A percentile compares a stretch with the other conserved stretches of the same genome.
These are phyloP conservation scores for Drosophila longiperda DNA, from an alignment of 2,888 invertebrate species.

Conservation along the genomic window DNA sequence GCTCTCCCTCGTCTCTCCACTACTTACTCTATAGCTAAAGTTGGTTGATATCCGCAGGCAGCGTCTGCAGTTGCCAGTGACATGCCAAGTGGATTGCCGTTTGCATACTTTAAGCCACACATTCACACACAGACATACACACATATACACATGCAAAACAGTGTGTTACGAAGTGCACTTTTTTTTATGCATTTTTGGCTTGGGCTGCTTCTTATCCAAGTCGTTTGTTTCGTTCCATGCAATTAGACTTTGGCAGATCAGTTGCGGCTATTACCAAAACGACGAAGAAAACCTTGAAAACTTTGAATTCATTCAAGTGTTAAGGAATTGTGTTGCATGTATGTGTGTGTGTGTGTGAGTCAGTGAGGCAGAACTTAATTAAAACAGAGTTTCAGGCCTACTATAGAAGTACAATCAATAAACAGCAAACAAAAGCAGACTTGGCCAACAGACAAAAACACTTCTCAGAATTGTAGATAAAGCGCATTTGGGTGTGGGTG, in stretches of 20 bases:
- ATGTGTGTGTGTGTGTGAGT: not conserved
- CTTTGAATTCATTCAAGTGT: constrained; percentile 62
- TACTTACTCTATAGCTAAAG: constrained; percentile 49
- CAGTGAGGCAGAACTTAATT: constrained; percentile 60
- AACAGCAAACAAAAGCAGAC: constrained; percentile 42
- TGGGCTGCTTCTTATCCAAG: constrained; percentile 63
- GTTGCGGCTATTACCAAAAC: constrained; percentile 51
- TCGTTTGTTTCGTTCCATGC: constrained; percentile 80
- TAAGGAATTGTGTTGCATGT: constrained; percentile 19
- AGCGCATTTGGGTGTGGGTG: too few species aligned
- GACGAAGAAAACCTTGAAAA: constrained; percentile 59
- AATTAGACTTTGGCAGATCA: constrained; percentile 80
- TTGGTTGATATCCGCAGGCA: constrained; percentile 55
- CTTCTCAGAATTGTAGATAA: constrained; percentile 5
- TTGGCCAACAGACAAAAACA: constrained; percentile 32
- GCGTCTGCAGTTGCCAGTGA: constrained; percentile 60
- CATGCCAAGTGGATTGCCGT: constrained; percentile 69
- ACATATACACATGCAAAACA: constrained; percentile 55
- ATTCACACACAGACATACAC: constrained; percentile 7
- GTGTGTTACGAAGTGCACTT: constrained; percentile 46
- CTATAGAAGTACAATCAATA: constrained; percentile 41
- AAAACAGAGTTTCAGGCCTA: constrained; percentile 44
- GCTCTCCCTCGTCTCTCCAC: constrained; percentile 28
- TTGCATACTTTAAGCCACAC: constrained; percentile 49
- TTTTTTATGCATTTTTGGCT: constrained; percentile 46